These are phyloP conservation scores for Trilocha varians DNA, from an alignment of 2,888 invertebrate species.

Conservation along the genomic window DNA sequence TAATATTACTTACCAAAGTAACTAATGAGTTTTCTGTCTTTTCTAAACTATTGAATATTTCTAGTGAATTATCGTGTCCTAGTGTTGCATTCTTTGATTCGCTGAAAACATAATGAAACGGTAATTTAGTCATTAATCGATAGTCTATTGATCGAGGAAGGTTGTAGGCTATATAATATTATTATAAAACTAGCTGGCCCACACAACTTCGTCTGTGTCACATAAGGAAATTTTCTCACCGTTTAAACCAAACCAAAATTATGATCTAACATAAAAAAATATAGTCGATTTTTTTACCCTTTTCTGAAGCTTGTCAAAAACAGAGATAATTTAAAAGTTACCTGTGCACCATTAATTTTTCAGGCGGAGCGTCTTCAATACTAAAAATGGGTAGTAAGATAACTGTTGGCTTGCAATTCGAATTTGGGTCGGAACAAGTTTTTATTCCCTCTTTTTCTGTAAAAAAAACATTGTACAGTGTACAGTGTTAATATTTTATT, in stretches of 20 bases:
- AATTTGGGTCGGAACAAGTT: conserved; percentile 11
- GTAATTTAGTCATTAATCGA: too few relatives aligned
- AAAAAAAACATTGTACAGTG: too few relatives aligned
- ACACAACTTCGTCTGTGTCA: too few relatives aligned
- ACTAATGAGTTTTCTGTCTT: not conserved
- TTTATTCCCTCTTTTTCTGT: not conserved
- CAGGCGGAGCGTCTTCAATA: conserved; percentile 41
- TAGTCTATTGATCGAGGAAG: too few relatives aligned
- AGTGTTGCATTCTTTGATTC: not conserved
- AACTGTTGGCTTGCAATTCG: conserved; percentile 34
- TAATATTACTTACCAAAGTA: not conserved
- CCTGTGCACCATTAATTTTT: conserved; percentile 20
- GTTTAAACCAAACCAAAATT: too few relatives aligned
- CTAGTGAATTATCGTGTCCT: not conserved
- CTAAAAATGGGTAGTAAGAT: conserved; percentile 49
- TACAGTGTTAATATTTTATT: too few relatives aligned
- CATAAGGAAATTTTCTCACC: too few relatives aligned
- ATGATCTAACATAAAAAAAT: too few relatives aligned
- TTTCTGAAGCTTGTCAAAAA: not conserved
- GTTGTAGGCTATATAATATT: too few relatives aligned
- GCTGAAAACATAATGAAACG: too few relatives aligned
- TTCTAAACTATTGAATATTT: not conserved
- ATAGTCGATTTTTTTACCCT: too few relatives aligned
- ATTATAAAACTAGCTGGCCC: too few relatives aligned
- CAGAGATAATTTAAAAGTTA: conserved; percentile 4